A percentile compares a stretch with the other conserved stretches of the same genome.
Evolutionary conservation across 2,888 invertebrate genomes (phyloP).

Genomic region (Thelaira solivaga): DNA sequence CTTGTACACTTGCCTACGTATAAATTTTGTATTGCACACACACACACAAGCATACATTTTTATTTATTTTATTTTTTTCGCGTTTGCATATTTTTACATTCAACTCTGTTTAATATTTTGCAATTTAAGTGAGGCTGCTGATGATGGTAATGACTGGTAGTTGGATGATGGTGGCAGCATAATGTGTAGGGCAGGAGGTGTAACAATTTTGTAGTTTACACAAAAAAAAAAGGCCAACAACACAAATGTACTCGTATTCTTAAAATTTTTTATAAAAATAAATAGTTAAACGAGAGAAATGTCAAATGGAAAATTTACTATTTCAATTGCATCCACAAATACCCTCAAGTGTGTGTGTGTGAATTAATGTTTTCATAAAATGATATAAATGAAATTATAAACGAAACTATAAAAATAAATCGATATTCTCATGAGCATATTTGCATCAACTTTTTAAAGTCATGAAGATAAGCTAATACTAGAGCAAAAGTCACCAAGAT

Average conservation of each 20-base stretch:
- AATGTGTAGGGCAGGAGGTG: background rate
- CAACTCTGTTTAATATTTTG: constrained; percentile 39
- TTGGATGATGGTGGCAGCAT: constrained; percentile 1
- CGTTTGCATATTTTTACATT: constrained; percentile 24
- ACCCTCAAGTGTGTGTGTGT: background rate
- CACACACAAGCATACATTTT: background rate
- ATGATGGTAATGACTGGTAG: constrained; percentile 4
- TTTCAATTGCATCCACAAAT: constrained; percentile 32
- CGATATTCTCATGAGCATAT: no score
- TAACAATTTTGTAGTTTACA: constrained; percentile 7
- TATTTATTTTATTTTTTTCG: constrained; percentile 13
- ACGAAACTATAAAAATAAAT: no score
- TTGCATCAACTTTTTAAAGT: no score
- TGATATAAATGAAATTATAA: background rate
- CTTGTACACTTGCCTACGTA: background rate
- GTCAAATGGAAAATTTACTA: constrained; percentile 56
- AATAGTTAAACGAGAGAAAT: constrained; percentile 36
- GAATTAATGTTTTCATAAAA: background rate
- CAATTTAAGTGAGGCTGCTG: constrained; percentile 39
- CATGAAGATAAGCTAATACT: no score
- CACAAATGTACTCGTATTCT: background rate
- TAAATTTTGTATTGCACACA: constrained; percentile 1
- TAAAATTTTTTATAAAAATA: constrained; percentile 39
- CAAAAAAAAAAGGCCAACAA: constrained; percentile 40
- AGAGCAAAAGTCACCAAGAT: no score